phyloP scores from a whole-genome alignment of 2,797 vertebrate genomes.

The Pterois miles region DNA sequence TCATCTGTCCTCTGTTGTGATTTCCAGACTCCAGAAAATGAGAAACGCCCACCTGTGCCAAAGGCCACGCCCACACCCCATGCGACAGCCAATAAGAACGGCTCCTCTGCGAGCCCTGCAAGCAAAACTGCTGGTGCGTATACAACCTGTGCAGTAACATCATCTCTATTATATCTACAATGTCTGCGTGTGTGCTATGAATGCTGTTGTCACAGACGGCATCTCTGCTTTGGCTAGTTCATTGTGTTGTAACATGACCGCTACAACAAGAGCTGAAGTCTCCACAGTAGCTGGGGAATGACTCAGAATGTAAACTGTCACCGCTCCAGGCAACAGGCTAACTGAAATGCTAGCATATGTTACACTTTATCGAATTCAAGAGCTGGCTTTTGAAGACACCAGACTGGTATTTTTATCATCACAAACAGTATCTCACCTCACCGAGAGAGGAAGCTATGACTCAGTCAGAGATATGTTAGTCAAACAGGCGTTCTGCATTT shows the following conservation, averaged over 20 bases:
- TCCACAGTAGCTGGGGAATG: constrained; percentile 19
- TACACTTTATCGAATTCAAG: constrained; percentile 40
- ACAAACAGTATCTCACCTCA: constrained; percentile 58
- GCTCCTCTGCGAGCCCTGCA: constrained; percentile 67
- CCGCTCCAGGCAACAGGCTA: constrained; percentile 43
- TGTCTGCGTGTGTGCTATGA: constrained; percentile 3
- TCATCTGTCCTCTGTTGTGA: constrained; percentile 21
- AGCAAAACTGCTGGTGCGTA: constrained; percentile 64
- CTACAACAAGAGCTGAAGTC: constrained; percentile 16
- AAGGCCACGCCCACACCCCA: constrained; percentile 78
- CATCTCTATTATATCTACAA: not conserved
- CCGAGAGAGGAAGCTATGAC: constrained; percentile 48
- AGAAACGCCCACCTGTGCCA: constrained; percentile 85
- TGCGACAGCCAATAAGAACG: constrained; percentile 75
- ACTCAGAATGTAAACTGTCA: constrained; percentile 36
- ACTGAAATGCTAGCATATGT: constrained; percentile 55
- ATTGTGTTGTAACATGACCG: constrained; percentile 19
- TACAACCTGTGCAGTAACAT: not conserved
- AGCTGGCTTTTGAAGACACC: constrained; percentile 34
- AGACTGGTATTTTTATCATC: constrained; percentile 60
- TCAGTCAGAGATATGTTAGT: constrained; percentile 41
- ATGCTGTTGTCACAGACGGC: not conserved
- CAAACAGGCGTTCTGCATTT: constrained; percentile 32
- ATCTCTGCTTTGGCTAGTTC: constrained; percentile 9
- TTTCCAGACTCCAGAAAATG: constrained; percentile 80